Percentiles rank a stretch among this genome's conserved stretches.
These are phyloP conservation scores for Romanogobio albipinnatus DNA, from an alignment of 2,113 vertebrate genomes.

Conservation along the genomic window DNA sequence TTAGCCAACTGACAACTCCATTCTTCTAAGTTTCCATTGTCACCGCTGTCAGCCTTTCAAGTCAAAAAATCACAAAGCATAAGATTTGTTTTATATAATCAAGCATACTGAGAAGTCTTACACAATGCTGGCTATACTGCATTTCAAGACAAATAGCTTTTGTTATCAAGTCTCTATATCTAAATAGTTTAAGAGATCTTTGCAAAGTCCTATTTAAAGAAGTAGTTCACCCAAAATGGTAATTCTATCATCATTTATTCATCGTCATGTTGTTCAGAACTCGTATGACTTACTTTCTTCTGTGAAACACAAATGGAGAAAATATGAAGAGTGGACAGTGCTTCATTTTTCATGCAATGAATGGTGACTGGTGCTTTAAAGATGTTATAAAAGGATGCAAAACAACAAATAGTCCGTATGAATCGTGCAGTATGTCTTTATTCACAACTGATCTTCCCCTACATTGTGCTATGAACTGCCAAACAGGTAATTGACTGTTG, in stretches of 20 bases:
- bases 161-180: conserved; percentile 14
- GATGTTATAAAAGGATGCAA: not conserved
- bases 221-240: not conserved
- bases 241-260: not conserved
- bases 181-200: conserved; percentile 1
- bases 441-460: not conserved
- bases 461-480: not conserved
- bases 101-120: not conserved
- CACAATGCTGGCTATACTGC: not conserved
- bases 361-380: not conserved
- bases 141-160: conserved; percentile 24
- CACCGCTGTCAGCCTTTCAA: conserved; percentile 10
- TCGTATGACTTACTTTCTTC: not conserved
- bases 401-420: not conserved
- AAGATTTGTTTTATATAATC: conserved; percentile 38
- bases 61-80: conserved; percentile 17
- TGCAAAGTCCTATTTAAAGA: not conserved
- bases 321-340: not conserved
- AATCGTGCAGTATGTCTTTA: not conserved
- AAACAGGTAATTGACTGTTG: not conserved
- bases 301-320: not conserved
- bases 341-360: not conserved
- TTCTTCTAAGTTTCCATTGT: conserved; percentile 23
- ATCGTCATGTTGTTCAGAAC: not conserved
- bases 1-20: conserved; percentile 27